Evolutionary conservation across 2,888 invertebrate species (phyloP), one percentile per base, ranked within the genome.

Genomic region (Drosophila lacicola): DNA sequence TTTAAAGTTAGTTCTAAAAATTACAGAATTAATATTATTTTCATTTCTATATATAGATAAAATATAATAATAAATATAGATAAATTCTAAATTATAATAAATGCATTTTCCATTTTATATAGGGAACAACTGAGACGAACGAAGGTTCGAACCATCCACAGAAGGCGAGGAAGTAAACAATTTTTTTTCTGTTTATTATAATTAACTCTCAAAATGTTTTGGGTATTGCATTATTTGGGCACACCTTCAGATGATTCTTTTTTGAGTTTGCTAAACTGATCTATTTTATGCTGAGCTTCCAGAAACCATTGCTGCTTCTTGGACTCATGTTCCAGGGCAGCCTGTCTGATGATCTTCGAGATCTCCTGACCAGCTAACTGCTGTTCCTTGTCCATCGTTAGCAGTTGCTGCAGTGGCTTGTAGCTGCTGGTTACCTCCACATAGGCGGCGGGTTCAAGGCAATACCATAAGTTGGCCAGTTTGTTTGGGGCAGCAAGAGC

Each of bases 371-470:
- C 72, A n/a, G 45, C 46, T 13, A 29, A 8, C 11, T 47, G 55
- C 3, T 29, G 41, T 9, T 53, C 63, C 25, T 44, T 19, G 17
- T 79, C 79, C 53, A 53, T 53, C 0, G 4, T 17, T 53, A 51
- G 4, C 11, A 34, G 4, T 0, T 39, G n/a, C 11, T 55, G 55
- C 11, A 41, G 5, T 0, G 37, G 19, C 42, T 21, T 36, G 11
- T 36, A 55, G 39, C 36, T 67, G 46, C 46, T 63, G 17, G 53
- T 19, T 25, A 83, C 45, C 63, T 86, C 84, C 60, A 71, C 70
- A 44, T 17, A 86, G 53, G 87, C 81, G 44, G 73, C 82, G 11
- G 83, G 66, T 36, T 86, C 80, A 5, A 70, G 46, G 13, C 57
- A 41, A 6, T 70, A 19, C 57, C 74, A 53, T 34, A 21, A 33